Percentiles rank a stretch among this genome's conserved stretches.
phyloP scores from a whole-genome alignment of 2,797 vertebrate species.

The Pygocentrus nattereri region DNA sequence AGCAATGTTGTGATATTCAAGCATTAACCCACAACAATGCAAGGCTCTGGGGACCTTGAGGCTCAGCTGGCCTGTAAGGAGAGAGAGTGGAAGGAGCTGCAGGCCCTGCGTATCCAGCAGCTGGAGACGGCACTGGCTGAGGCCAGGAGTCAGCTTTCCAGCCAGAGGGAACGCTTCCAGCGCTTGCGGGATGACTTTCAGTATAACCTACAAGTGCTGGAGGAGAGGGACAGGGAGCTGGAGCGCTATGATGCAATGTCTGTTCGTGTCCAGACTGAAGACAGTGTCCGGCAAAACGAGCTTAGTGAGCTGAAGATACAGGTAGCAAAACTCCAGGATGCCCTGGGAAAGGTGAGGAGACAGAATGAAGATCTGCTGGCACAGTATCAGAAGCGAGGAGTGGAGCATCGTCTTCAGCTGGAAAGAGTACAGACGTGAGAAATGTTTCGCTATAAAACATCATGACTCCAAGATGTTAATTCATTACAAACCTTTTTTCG shows the following conservation, averaged over 20 bases:
- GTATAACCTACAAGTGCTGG: slow-evolving; percentile 82
- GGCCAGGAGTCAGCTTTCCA: slow-evolving; percentile 66
- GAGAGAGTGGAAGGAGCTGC: slow-evolving; percentile 80
- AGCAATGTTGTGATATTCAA: slow-evolving; percentile 13
- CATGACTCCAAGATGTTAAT: not conserved
- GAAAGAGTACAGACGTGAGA: slow-evolving; percentile 74
- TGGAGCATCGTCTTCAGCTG: slow-evolving; percentile 74
- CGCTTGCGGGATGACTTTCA: slow-evolving; percentile 82
- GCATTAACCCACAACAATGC: slow-evolving; percentile 42
- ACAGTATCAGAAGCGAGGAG: slow-evolving; percentile 61
- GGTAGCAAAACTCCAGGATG: slow-evolving; percentile 72
- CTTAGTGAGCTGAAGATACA: slow-evolving; percentile 78
- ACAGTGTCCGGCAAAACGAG: slow-evolving; percentile 76
- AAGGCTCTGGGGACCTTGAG: slow-evolving; percentile 66
- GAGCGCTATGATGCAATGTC: slow-evolving; percentile 75
- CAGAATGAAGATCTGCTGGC: slow-evolving; percentile 66
- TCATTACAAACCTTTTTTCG: not conserved
- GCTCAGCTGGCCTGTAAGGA: slow-evolving; percentile 78
- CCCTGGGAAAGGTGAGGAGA: slow-evolving; percentile 65
- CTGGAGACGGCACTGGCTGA: slow-evolving; percentile 75
- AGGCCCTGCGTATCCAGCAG: slow-evolving; percentile 65
- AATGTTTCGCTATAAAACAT: not conserved
- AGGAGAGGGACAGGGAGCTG: slow-evolving; percentile 84
- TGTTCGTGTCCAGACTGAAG: slow-evolving; percentile 63
- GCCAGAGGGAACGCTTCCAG: slow-evolving; percentile 68